A percentile compares a stretch with the other conserved stretches of the same genome.
Evolutionary conservation across 2,113 vertebrate genomes (phyloP).

Genomic region (Pontoporia blainvillei): DNA sequence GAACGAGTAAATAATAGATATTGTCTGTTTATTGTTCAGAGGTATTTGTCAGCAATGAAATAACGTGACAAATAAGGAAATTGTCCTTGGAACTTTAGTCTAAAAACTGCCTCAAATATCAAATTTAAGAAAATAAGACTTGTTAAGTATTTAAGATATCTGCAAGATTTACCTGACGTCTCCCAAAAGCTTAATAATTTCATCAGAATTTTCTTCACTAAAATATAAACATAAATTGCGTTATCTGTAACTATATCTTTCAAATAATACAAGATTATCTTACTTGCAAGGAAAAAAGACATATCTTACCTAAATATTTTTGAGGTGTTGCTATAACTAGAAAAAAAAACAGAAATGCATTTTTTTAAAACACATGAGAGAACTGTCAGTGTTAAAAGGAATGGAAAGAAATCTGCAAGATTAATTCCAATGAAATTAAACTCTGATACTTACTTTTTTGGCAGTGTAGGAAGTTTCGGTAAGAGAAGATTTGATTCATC

Average conservation of each 20-base stretch:
- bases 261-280: background rate
- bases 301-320: slow-evolving; percentile 95
- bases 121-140: slow-evolving; percentile 6
- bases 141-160: background rate
- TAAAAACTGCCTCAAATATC: background rate
- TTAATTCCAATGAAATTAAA: background rate
- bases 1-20: background rate
- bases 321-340: slow-evolving; percentile 94
- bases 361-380: background rate
- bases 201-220: slow-evolving; percentile 99
- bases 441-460: slow-evolving; percentile 89
- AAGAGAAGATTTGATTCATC: slow-evolving; percentile 94
- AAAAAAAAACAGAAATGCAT: background rate
- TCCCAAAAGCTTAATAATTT: slow-evolving; percentile 96
- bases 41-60: background rate
- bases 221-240: slow-evolving; percentile 63
- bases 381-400: background rate
- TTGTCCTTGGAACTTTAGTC: background rate
- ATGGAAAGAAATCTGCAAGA: background rate
- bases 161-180: slow-evolving; percentile 89
- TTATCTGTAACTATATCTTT: background rate
- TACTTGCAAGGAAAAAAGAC: background rate
- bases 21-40: background rate
- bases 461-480: slow-evolving; percentile 93
- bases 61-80: background rate